Evolutionary conservation across 2,888 invertebrate genomes (phyloP).

Genomic region (Drosophila rubida): DNA sequence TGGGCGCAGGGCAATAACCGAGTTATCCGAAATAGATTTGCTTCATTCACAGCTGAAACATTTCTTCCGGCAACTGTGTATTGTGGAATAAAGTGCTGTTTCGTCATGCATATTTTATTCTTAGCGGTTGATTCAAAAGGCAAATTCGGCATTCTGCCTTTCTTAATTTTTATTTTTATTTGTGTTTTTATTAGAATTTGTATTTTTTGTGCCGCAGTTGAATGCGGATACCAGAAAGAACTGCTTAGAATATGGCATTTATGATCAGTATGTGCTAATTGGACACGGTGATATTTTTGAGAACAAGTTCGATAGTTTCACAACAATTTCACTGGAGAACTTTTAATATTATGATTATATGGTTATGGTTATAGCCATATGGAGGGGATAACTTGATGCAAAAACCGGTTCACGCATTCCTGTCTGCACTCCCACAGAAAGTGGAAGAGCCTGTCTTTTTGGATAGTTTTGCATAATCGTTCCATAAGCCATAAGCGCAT

Average conservation of each 20-base stretch:
- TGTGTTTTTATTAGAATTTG: constrained; percentile 13
- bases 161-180: constrained; percentile 28
- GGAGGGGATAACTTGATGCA: constrained; percentile 26
- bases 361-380: neutral
- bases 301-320: constrained; percentile 70
- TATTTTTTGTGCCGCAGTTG: constrained; percentile 7
- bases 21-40: constrained; percentile 17
- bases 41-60: constrained; percentile 34
- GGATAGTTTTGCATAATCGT: constrained; percentile 75
- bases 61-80: constrained; percentile 44
- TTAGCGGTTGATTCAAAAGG: constrained; percentile 35
- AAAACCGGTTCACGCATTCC: constrained; percentile 67
- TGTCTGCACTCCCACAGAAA: constrained; percentile 59
- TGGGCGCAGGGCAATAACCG: constrained; percentile 53
- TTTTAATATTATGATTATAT: constrained; percentile 22
- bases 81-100: constrained; percentile 23
- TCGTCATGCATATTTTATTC: constrained; percentile 51
- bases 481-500: constrained; percentile 77
- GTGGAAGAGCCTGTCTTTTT: constrained; percentile 58
- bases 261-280: constrained; percentile 39
- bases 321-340: constrained; percentile 42
- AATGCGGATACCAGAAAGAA: constrained; percentile 42
- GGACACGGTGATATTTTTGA: constrained; percentile 35
- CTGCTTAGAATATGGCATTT: constrained; percentile 30
- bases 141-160: constrained; percentile 24